Conservation (phyloP, 2,797 vertebrate species). For the Trachops cirrhosus region DNA sequence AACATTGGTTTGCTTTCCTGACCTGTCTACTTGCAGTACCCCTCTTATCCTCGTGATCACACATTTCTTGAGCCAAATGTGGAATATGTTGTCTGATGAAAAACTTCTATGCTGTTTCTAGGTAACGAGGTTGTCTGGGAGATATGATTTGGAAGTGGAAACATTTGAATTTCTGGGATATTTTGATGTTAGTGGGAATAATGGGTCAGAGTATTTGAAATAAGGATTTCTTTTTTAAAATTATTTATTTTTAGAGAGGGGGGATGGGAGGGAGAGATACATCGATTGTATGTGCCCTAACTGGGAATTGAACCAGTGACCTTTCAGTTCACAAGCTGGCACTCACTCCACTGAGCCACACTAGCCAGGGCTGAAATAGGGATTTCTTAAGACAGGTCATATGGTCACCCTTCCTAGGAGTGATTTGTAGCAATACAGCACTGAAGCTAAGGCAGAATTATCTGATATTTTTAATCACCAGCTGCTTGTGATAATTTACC, state of each 20-base stretch:
- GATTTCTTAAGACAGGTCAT: neutral
- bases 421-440: neutral
- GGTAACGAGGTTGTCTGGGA: neutral
- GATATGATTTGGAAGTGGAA: neutral
- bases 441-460: neutral
- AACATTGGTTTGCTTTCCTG: neutral
- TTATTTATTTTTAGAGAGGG: no score
- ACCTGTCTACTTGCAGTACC: neutral
- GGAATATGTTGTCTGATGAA: neutral
- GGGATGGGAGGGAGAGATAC: no score
- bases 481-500: neutral
- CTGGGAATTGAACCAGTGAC: neutral
- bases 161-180: slow-evolving; percentile 15
- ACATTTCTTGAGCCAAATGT: neutral
- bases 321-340: neutral
- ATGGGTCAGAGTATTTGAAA: slow-evolving; percentile 5
- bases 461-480: neutral
- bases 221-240: neutral
- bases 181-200: neutral
- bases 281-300: no score
- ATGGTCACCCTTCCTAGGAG: neutral
- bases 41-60: neutral
- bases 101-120: slow-evolving; percentile 19
- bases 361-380: neutral
- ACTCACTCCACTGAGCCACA: neutral